A percentile compares a stretch with the other conserved stretches of the same genome.
Evolutionary conservation across 2,888 invertebrate genomes (phyloP).

Genomic region (Drosophila parthenogenetica): DNA sequence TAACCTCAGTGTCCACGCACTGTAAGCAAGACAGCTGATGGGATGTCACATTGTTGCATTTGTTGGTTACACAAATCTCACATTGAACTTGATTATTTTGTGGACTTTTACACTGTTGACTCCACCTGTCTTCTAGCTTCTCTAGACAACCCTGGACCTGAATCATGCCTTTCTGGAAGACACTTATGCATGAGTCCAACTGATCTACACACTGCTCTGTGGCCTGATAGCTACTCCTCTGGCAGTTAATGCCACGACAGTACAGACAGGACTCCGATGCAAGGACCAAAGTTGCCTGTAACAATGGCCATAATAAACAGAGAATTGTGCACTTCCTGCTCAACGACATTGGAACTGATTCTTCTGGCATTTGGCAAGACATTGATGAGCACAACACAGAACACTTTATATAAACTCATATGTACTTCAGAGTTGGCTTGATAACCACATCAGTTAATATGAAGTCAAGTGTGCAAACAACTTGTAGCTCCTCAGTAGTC

Average conservation of each 20-base stretch:
- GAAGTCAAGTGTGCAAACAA: conserved; percentile 36
- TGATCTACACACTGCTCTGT: conserved; percentile 64
- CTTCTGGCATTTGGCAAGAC: conserved; percentile 41
- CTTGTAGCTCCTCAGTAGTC: conserved; percentile 24
- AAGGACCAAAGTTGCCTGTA: conserved; percentile 38
- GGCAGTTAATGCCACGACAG: conserved; percentile 75
- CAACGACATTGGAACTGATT: conserved; percentile 53
- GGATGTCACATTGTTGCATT: conserved; percentile 67
- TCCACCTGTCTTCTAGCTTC: conserved; percentile 38
- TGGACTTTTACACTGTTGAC: conserved; percentile 34
- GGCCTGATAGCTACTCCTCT: conserved; percentile 55
- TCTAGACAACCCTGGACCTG: conserved; percentile 71
- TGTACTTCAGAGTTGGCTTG: conserved; percentile 25
- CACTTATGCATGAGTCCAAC: conserved; percentile 73
- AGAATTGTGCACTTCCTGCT: conserved; percentile 24
- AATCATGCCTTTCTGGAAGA: conserved; percentile 64
- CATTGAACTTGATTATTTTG: conserved; percentile 32
- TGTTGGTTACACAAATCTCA: conserved; percentile 50
- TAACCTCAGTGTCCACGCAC: conserved; percentile 67
- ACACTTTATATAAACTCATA: conserved; percentile 63
- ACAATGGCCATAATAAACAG: conserved; percentile 23
- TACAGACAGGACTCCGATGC: conserved; percentile 61
- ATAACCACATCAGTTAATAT: conserved; percentile 5
- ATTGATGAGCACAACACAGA: not conserved
- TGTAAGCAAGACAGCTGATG: conserved; percentile 62